Base-by-base conservation (phyloP, 1,140 invertebrate species). In the Chrysomallon squamiferum region DNA sequence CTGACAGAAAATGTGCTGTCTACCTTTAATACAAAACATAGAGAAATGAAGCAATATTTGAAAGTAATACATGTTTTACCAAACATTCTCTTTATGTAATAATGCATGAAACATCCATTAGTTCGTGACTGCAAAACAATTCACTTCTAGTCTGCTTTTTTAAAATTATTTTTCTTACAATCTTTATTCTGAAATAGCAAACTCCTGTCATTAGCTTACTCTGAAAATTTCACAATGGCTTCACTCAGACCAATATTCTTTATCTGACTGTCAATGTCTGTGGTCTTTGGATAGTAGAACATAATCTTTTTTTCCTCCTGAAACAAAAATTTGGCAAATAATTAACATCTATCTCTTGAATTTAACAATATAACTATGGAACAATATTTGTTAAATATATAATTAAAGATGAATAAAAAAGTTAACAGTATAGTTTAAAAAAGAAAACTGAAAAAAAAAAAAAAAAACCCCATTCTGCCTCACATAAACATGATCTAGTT, bases 271-370 rank as follows among this genome's bases (percentile, higher is more conserved):
- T 96, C 93, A 29, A 91, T 78, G 79, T 93, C 90, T 29, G 90
- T 89, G 75, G 91, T 90, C 66, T 87, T 87, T 15, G 94, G 94
- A 87, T 93, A 91, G 84, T 92, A 96, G 82, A 91, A 97, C 52
- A 97, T 85, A 65, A 97, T 91, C 84, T 95, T 94, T 73, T 95
- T 93, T 58, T 93, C 87, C 87, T 97, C 95, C 94, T 97, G 79
- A 47, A 89, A 88, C 74, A 74, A 80, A 71, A 41, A 76, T 74
- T 65, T 61, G 13, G 33, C 13, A 32, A 38, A 60, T n/a, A 41
- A 22, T 27, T 64, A 13, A 27, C 5, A 11, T 22, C 7, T 32
- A 65, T 3, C 43, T 15, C 20, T 22, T 15, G 6, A 58, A 5
- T 35, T 52, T 54, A 20, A 20, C 9, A 15, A 25, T 20, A 54